Evolutionary conservation across 2,113 vertebrate genomes (phyloP), one percentile per base, ranked within the genome.

Genomic region (Taxidea taxus): DNA sequence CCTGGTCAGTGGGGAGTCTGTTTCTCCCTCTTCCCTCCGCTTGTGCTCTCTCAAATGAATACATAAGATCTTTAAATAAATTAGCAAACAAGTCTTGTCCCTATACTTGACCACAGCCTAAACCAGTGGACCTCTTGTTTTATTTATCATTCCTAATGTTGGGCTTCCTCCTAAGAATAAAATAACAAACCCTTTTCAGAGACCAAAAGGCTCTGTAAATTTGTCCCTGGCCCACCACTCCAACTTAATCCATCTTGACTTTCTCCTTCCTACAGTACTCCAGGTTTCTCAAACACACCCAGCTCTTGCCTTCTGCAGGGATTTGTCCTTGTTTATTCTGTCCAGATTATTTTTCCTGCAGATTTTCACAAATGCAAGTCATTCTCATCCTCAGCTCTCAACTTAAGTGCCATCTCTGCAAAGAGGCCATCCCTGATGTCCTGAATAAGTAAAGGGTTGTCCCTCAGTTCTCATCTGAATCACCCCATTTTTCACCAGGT

Each of bases 371-470:
- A 60, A 3, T 1, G 10, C 6, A 8, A 4, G 29, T 42, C 62
- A 39, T 66, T 74, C 1, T 23, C 23, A 68, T 42, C 14, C 42
- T 29, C 1, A 0, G 3, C 8, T 49, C 56, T 66, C 51, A 92
- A 29, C 2, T 12, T 34, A 49, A 51, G 27, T 7, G 0, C 56
- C 15, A 2, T 29, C 47, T 84, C 3, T 77, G 90, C 54, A 49
- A 66, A 89, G 11, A 34, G 25, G 47, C 16, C 13, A 2, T 27
- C 42, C 0, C 14, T 56, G 23, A 39, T 27, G 44, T 31, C 2
- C 31, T 34, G 42, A 25, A 0, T 4, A 8, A 64, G 2, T 4
- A 8, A 70, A 49, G 3, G 1, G 6, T 6, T 7, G 12, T 54
- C 34, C 7, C 7, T 34, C 16, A 7, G 51, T 39, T 25, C 6